These are phyloP conservation scores for Rotaria macrura DNA, from an alignment of 2,888 invertebrate species.

Conservation along the genomic window DNA sequence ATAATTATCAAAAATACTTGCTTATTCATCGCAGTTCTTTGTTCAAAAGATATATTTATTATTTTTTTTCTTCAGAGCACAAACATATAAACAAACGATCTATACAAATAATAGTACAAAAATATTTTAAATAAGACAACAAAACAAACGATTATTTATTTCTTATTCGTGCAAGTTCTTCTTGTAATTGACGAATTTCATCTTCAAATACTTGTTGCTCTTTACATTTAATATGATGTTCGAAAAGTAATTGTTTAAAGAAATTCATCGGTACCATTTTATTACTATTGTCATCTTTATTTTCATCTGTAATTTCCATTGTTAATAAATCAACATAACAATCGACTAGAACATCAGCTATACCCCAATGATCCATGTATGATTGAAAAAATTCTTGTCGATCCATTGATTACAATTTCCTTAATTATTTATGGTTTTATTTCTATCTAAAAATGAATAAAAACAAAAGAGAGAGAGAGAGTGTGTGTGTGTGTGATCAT, in stretches of 20 bases:
- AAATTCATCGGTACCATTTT: background rate
- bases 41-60: no score
- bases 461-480: no score
- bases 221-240: background rate
- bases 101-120: background rate
- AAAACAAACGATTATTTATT: background rate
- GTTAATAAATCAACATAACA: background rate
- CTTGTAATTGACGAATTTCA: background rate
- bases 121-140: background rate
- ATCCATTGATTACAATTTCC: background rate
- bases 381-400: background rate
- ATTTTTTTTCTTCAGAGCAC: background rate
- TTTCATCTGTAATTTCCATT: background rate
- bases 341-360: background rate
- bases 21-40: no score
- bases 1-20: no score
- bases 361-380: constrained; percentile 3
- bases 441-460: background rate
- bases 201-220: background rate
- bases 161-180: background rate
- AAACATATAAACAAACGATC: background rate
- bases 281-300: background rate
- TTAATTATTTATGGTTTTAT: no score
- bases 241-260: background rate
- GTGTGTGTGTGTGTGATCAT: no score